Percentiles rank a stretch among this genome's conserved stretches.
phyloP scores from a whole-genome alignment of 2,113 vertebrate species.

The Sitta europaea region DNA sequence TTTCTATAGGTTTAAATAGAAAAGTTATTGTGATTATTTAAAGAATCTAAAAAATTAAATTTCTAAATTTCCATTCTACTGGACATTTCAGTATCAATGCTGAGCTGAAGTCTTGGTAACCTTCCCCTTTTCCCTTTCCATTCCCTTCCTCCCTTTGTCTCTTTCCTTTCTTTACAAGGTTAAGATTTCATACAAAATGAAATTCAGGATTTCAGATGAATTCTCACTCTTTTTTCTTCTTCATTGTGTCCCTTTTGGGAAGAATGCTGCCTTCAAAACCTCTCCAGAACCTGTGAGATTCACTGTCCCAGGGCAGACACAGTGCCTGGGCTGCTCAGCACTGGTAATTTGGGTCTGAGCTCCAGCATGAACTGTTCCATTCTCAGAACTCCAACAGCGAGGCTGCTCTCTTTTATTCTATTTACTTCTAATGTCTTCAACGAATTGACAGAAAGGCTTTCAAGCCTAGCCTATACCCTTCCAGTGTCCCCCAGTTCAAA shows the following conservation, averaged over 20 bases:
- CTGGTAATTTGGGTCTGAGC: background rate
- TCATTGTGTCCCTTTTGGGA: fast-evolving
- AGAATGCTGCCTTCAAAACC: background rate
- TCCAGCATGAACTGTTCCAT: background rate
- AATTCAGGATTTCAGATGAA: background rate
- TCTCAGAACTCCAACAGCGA: background rate
- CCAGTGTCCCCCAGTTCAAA: background rate
- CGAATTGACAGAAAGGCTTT: background rate
- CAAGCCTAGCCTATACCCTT: background rate
- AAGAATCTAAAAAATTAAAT: too few relatives aligned
- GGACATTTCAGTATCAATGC: background rate
- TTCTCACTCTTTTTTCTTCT: background rate
- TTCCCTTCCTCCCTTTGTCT: background rate
- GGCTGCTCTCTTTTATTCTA: background rate
- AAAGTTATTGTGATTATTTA: background rate
- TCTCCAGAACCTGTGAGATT: background rate
- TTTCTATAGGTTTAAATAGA: background rate
- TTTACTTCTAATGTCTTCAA: background rate
- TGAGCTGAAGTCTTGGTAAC: background rate
- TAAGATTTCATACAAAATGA: background rate
- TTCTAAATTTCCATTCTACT: background rate
- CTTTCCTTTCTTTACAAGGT: background rate
- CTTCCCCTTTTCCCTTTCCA: background rate
- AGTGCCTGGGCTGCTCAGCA: background rate
- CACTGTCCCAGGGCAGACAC: background rate